phyloP scores from a whole-genome alignment of 2,888 invertebrate genomes.

The Dorcus hopei region DNA sequence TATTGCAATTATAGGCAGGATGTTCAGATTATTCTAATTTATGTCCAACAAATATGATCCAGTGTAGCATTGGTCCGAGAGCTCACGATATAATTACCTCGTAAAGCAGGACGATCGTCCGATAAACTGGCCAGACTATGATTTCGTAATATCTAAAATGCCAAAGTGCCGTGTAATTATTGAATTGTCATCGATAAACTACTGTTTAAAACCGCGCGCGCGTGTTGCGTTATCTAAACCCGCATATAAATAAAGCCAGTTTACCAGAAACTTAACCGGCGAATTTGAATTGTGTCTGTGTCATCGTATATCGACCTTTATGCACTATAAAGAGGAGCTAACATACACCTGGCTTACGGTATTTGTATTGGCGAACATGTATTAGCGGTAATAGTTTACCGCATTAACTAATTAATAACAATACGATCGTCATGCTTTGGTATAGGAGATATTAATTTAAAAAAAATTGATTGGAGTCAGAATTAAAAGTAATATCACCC shows the following conservation, averaged over 20 bases:
- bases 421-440: no score
- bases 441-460: no score
- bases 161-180: conserved; percentile 36
- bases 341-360: no score
- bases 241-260: conserved; percentile 21
- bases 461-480: no score
- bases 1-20: conserved; percentile 19
- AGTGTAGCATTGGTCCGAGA: conserved; percentile 13
- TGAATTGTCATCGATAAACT: conserved; percentile 37
- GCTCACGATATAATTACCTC: conserved; percentile 33
- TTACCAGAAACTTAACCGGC: conserved; percentile 18
- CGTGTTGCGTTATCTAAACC: conserved; percentile 24
- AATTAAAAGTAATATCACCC: no score
- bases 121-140: conserved; percentile 30
- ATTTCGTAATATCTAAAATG: conserved; percentile 34
- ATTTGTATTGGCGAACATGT: no score
- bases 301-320: no score
- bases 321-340: no score
- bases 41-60: conserved; percentile 23
- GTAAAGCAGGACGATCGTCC: conserved; percentile 33
- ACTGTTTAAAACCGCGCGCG: conserved; percentile 24
- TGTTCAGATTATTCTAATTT: conserved; percentile 22
- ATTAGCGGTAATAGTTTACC: no score
- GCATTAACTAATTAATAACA: no score
- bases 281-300: neutral